A percentile compares a stretch with the other conserved stretches of the same genome.
Evolutionary conservation across 2,888 invertebrate genomes (phyloP).

Genomic region (Macroteleia sp.): DNA sequence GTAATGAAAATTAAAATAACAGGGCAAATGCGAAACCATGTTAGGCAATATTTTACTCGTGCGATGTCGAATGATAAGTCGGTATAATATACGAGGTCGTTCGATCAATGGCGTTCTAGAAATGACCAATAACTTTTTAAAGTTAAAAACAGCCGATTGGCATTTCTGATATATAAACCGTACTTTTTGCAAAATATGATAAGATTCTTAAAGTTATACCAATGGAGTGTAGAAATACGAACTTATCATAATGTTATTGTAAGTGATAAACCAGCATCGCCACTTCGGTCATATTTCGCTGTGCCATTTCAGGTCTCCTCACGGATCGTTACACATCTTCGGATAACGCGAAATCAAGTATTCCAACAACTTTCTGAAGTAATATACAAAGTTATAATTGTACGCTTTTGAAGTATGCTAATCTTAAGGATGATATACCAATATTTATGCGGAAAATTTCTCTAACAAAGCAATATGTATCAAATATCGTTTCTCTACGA

Average conservation of each 20-base stretch:
- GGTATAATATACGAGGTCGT: slow-evolving; percentile 24
- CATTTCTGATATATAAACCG: not conserved
- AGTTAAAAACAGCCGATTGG: slow-evolving; percentile 18
- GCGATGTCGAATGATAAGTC: slow-evolving; percentile 40
- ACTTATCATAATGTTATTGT: too few relatives aligned
- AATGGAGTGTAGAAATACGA: slow-evolving; percentile 6
- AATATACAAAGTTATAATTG: slow-evolving; percentile 34
- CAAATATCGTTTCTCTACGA: not conserved
- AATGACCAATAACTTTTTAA: slow-evolving; percentile 25
- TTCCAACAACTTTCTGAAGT: slow-evolving; percentile 14
- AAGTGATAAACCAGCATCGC: slow-evolving; percentile 20
- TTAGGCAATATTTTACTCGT: slow-evolving; percentile 25
- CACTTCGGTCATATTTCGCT: slow-evolving; percentile 9
- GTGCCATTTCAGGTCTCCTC: not conserved
- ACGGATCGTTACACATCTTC: slow-evolving; percentile 24
- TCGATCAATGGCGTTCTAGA: slow-evolving; percentile 10
- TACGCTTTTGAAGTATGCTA: slow-evolving; percentile 4
- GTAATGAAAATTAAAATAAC: slow-evolving; percentile 44
- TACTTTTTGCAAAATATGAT: slow-evolving; percentile 16
- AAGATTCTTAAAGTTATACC: slow-evolving; percentile 20
- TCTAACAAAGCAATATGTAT: not conserved
- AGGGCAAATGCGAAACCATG: slow-evolving; percentile 16
- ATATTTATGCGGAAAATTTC: not conserved
- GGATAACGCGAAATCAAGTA: not conserved
- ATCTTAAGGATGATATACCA: not conserved